These are phyloP conservation scores for Ciconia stormi DNA, from an alignment of 2,113 vertebrate genomes.

Conservation along the genomic window DNA sequence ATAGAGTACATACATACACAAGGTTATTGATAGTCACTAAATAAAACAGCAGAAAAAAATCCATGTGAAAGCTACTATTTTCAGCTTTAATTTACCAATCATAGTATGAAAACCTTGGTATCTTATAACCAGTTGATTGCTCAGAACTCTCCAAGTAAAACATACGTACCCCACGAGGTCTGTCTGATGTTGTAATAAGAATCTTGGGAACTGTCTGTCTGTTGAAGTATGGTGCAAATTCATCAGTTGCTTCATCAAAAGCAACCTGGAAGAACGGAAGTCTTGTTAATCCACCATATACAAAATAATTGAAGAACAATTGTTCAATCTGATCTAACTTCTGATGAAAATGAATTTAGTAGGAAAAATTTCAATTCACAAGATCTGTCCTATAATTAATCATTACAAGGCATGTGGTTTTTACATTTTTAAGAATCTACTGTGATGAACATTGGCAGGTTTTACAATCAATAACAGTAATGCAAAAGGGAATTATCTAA, in stretches of 20 bases:
- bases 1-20: not conserved
- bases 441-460: not conserved
- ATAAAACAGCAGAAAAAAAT: not conserved
- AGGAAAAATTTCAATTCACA: not conserved
- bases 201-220: slow-evolving; percentile 93
- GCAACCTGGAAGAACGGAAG: slow-evolving; percentile 79
- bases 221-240: slow-evolving; percentile 96
- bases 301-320: not conserved
- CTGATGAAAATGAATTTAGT: not conserved
- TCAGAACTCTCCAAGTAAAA: not conserved
- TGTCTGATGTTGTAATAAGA: slow-evolving; percentile 96
- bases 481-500: not conserved
- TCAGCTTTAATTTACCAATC: not conserved
- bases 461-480: not conserved
- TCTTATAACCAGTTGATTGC: not conserved
- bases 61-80: not conserved
- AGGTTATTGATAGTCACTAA: not conserved
- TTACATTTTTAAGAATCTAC: not conserved
- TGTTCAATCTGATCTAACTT: not conserved
- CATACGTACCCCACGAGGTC: slow-evolving; percentile 89
- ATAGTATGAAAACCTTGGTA: not conserved
- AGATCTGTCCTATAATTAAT: not conserved
- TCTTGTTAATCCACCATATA: not conserved
- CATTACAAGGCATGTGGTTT: rapidly evolving
- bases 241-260: slow-evolving; percentile 95